Base-by-base conservation (phyloP, 2,797 vertebrate species). In the Crenuchus spilurus region DNA sequence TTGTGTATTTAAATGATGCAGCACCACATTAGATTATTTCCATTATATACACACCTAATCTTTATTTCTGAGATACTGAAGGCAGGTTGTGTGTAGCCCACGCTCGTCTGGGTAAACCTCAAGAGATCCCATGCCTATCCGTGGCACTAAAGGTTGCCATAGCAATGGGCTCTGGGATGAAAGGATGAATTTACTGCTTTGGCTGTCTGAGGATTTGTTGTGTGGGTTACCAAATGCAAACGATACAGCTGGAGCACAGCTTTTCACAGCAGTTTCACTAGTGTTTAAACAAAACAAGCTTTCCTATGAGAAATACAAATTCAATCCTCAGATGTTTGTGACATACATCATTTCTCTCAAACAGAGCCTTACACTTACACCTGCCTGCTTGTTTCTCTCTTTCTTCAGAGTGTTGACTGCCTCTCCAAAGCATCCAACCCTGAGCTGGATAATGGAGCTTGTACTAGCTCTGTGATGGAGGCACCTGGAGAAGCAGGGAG, bases 401-500 rank as follows among this genome's bases (percentile, higher is more conserved):
- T 16, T 66, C 39, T 24, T 46, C 64, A 82, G 80, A 79, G 74
- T 48, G 46, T 24, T 6, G 81, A 82, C 44, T 68, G 70, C 20
- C 42, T 76, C 42, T 72, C 70, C 80, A 93, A 88, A 85, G 83
- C 87, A 14, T 86, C 89, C 82, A 78, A 86, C 80, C 87, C 89
- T 74, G 93, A 94, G 69, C 81, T 86, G 1, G 92, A 94, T 78
- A 91, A 83, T 76, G 86, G 20, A 81, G 66, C 78, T 7, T 87
- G 83, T 8, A 78, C 79, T 14, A 84, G 84, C 35, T 84, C 83
- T 80, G 8, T 79, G 54, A 57, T 57, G 14, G 91, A 93, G 1
- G 84, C 85, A 44, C 14, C 87, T 1, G 83, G 87, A 77, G 92
- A 94, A 8, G 85, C 88, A 80, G 93, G 92, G 33, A 93, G 87